phyloP scores from a whole-genome alignment of 2,888 invertebrate species.

The Dynastes tityus region DNA sequence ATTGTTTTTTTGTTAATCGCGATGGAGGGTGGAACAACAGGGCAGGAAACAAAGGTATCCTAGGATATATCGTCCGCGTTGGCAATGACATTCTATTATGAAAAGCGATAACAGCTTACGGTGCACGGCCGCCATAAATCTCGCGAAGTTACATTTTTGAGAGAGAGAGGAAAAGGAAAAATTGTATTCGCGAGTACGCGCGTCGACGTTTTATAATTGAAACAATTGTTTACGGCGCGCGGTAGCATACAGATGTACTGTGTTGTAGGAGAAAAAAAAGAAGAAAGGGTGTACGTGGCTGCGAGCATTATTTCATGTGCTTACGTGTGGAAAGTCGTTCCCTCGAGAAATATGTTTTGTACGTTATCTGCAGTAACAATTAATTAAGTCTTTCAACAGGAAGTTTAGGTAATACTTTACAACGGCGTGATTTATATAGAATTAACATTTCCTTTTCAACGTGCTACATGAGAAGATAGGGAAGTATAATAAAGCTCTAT shows the following conservation, averaged over 20 bases:
- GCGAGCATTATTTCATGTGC: slow-evolving; percentile 31
- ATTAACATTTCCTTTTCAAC: slow-evolving; percentile 24
- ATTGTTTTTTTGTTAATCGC: slow-evolving; percentile 28
- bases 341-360: slow-evolving; percentile 32
- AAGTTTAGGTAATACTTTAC: slow-evolving; percentile 34
- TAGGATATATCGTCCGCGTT: slow-evolving; percentile 36
- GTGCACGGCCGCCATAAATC: slow-evolving; percentile 19
- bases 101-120: slow-evolving; percentile 29
- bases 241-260: not conserved
- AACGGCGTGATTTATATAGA: slow-evolving; percentile 22
- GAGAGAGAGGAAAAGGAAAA: slow-evolving; percentile 1
- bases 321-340: slow-evolving; percentile 44
- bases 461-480: not conserved
- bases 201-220: slow-evolving; percentile 25
- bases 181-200: slow-evolving; percentile 6
- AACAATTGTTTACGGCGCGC: slow-evolving; percentile 24
- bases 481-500: too few species aligned
- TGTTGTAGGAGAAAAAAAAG: slow-evolving; percentile 2
- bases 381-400: slow-evolving; percentile 46
- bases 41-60: slow-evolving; percentile 24
- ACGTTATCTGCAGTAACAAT: slow-evolving; percentile 39
- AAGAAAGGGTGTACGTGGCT: slow-evolving; percentile 25
- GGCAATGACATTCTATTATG: slow-evolving; percentile 36
- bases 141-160: slow-evolving; percentile 17
- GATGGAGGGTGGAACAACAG: slow-evolving; percentile 13